Percentiles rank a stretch among this genome's conserved stretches.
Evolutionary conservation across 2,888 invertebrate genomes (phyloP).

Genomic region (Euclidia mi): DNA sequence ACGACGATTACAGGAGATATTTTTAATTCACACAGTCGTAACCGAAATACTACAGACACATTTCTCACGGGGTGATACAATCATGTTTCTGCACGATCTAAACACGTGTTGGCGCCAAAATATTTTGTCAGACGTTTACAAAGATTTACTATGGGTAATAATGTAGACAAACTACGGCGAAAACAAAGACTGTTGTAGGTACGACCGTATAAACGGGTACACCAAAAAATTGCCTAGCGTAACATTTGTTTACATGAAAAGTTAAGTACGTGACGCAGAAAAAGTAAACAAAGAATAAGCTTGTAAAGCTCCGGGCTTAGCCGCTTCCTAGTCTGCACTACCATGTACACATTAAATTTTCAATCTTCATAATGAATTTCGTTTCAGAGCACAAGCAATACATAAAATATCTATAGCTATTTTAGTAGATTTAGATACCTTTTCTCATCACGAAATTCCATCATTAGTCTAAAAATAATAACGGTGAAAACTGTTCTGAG

Average conservation of each 20-base stretch:
- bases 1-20: neutral
- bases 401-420: no score
- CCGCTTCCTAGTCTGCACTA: no score
- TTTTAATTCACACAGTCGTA: conserved; percentile 7
- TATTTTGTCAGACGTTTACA: conserved; percentile 18
- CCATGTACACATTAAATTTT: no score
- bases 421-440: neutral
- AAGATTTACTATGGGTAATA: conserved; percentile 23
- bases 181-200: conserved; percentile 18
- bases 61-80: neutral
- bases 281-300: conserved; percentile 49
- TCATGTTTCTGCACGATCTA: conserved; percentile 18
- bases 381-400: no score
- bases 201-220: conserved; percentile 23
- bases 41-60: conserved; percentile 5
- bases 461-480: conserved; percentile 5
- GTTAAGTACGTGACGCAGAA: conserved; percentile 55
- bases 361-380: no score
- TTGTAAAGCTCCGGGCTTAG: conserved; percentile 29
- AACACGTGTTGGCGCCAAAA: conserved; percentile 22
- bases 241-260: conserved; percentile 60
- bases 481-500: neutral
- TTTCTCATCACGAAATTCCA: neutral
- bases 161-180: neutral
- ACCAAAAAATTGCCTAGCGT: conserved; percentile 41